Evolutionary conservation across 2,888 invertebrate genomes (phyloP).

Genomic region (Norana najaformis): DNA sequence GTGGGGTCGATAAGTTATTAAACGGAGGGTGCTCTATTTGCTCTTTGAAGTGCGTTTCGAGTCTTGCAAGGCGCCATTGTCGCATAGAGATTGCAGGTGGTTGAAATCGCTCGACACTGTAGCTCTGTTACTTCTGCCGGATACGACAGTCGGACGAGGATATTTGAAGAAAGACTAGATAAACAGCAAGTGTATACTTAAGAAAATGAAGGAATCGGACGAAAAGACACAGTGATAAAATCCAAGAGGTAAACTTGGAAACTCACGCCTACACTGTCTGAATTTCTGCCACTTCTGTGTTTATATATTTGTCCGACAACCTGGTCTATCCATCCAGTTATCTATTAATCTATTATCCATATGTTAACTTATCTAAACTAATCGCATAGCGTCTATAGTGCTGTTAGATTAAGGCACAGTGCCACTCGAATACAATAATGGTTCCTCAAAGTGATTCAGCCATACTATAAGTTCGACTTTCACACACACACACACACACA

Average conservation of each 20-base stretch:
- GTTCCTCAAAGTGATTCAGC: too few relatives aligned
- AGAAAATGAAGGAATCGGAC: background rate
- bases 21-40: background rate
- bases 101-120: background rate
- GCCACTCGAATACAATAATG: too few relatives aligned
- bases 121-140: background rate
- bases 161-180: background rate
- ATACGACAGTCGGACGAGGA: background rate
- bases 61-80: background rate
- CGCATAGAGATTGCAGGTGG: background rate
- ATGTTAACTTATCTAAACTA: too few relatives aligned
- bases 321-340: background rate
- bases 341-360: slow-evolving; percentile 3
- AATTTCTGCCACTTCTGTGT: too few relatives aligned
- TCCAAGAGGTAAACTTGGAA: background rate
- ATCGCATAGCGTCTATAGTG: too few relatives aligned
- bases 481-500: background rate
- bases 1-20: background rate
- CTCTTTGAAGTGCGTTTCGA: background rate
- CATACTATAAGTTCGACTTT: background rate
- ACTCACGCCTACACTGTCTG: background rate
- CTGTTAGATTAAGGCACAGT: too few relatives aligned
- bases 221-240: background rate
- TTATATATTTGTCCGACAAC: background rate
- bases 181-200: background rate